Percentiles rank a stretch among this genome's conserved stretches.
Evolutionary conservation across 2,797 vertebrate species (phyloP).

Genomic region (Manis pentadactyla): DNA sequence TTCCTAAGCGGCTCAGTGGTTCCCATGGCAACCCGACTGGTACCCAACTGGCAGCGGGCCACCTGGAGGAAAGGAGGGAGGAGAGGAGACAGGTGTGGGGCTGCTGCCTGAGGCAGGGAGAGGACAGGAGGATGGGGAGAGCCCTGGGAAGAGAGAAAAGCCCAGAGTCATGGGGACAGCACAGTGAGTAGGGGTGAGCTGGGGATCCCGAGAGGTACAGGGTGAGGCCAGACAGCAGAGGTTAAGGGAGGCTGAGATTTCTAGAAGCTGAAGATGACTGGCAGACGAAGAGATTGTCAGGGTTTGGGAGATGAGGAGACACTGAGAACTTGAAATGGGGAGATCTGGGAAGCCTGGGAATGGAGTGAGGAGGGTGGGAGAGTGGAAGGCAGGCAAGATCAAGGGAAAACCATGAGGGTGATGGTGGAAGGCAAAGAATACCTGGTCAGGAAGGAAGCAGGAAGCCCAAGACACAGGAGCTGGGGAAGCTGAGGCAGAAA

Average conservation of each 20-base stretch:
- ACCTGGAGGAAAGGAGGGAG: slow-evolving; percentile 68
- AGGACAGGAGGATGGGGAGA: neutral
- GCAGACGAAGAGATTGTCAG: neutral
- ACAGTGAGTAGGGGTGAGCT: neutral
- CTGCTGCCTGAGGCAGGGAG: slow-evolving; percentile 21
- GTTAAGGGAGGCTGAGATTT: neutral
- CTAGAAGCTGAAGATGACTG: neutral
- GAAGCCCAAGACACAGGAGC: neutral
- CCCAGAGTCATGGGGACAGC: accelerated
- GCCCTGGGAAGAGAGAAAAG: neutral
- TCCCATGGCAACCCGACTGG: slow-evolving; percentile 81
- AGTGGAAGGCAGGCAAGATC: no score
- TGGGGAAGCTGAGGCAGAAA: neutral
- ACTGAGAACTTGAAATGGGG: neutral
- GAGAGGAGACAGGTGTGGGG: slow-evolving; percentile 50
- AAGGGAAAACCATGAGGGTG: neutral
- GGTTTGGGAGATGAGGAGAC: neutral
- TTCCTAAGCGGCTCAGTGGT: slow-evolving; percentile 79
- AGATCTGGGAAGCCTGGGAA: neutral
- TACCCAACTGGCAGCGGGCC: slow-evolving; percentile 68
- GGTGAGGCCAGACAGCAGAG: neutral
- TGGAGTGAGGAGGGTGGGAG: neutral
- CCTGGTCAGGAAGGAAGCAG: neutral
- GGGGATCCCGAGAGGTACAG: neutral
- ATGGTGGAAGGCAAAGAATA: neutral